A percentile compares a stretch with the other conserved stretches of the same genome.
Evolutionary conservation across 2,888 invertebrate genomes (phyloP).

Genomic region (Dioctria rufipes): DNA sequence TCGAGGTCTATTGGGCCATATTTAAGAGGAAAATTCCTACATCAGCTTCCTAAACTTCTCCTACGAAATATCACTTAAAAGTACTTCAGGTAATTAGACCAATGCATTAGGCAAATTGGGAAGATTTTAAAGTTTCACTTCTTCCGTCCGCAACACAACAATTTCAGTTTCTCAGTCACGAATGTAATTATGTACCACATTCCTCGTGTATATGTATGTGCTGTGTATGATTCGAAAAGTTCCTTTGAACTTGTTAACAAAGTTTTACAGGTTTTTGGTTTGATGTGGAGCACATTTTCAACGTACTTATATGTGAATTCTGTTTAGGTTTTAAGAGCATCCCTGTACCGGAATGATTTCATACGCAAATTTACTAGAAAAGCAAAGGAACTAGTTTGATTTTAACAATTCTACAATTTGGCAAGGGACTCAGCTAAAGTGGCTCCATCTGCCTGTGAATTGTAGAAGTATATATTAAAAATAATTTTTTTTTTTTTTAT

Average conservation of each 20-base stretch:
- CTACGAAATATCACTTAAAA: constrained; percentile 26
- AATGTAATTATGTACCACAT: constrained; percentile 32
- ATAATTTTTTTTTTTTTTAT: too few relatives aligned
- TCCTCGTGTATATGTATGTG: constrained; percentile 1
- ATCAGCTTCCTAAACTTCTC: constrained; percentile 12
- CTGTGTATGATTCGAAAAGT: not conserved
- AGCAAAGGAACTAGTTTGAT: too few relatives aligned
- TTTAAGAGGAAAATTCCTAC: constrained; percentile 33
- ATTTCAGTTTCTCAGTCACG: constrained; percentile 31
- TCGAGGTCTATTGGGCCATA: constrained; percentile 41
- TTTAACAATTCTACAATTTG: too few relatives aligned
- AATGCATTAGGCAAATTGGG: constrained; percentile 48
- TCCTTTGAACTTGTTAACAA: constrained; percentile 29
- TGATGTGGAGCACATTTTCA: constrained; percentile 6
- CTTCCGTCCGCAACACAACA: constrained; percentile 27
- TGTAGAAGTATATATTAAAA: too few relatives aligned
- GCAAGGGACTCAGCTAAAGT: too few relatives aligned
- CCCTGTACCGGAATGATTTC: too few relatives aligned
- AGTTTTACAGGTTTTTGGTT: constrained; percentile 21
- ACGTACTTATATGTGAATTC: too few relatives aligned
- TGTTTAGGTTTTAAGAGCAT: too few relatives aligned
- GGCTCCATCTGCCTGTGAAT: too few relatives aligned
- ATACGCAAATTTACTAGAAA: too few relatives aligned
- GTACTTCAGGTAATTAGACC: constrained; percentile 49
- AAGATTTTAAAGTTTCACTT: constrained; percentile 34